phyloP scores from a whole-genome alignment of 2,888 invertebrate genomes.

The Scaptomyza polygonia region DNA sequence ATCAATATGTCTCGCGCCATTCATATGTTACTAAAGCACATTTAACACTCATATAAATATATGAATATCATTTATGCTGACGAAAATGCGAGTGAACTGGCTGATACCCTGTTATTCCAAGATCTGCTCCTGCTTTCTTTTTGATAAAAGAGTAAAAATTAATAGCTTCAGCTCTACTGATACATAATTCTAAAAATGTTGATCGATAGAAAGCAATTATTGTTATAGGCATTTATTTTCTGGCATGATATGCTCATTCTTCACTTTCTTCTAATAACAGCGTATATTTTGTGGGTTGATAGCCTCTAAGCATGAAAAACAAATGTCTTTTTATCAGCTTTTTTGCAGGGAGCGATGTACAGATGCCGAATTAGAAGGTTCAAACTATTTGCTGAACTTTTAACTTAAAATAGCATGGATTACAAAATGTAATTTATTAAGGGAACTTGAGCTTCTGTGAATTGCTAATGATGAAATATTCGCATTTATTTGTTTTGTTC shows the following conservation, averaged over 20 bases:
- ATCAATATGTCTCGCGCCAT: constrained; percentile 68
- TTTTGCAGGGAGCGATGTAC: constrained; percentile 32
- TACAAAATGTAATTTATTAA: too few species aligned
- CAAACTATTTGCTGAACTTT: constrained; percentile 24
- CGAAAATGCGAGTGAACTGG: neutral
- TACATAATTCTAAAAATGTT: too few species aligned
- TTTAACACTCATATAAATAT: constrained; percentile 17
- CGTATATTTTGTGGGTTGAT: constrained; percentile 48
- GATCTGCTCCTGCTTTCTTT: too few species aligned
- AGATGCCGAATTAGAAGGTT: constrained; percentile 24
- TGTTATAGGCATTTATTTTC: neutral
- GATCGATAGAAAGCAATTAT: too few species aligned
- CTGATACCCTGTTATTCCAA: neutral
- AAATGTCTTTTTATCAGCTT: constrained; percentile 32
- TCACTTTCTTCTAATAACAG: neutral
- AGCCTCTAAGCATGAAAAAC: constrained; percentile 39
- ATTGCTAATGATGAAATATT: neutral
- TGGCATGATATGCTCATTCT: neutral
- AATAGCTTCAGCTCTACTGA: too few species aligned
- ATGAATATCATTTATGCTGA: constrained; percentile 23
- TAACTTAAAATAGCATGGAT: constrained; percentile 8
- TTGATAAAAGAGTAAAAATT: too few species aligned
- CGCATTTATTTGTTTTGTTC: neutral
- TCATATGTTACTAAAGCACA: constrained; percentile 55
- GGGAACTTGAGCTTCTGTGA: neutral